Percentiles rank a stretch among this genome's conserved stretches.
Conservation (phyloP, 1,140 invertebrate species). For the Philotrypesis tridentata region DNA sequence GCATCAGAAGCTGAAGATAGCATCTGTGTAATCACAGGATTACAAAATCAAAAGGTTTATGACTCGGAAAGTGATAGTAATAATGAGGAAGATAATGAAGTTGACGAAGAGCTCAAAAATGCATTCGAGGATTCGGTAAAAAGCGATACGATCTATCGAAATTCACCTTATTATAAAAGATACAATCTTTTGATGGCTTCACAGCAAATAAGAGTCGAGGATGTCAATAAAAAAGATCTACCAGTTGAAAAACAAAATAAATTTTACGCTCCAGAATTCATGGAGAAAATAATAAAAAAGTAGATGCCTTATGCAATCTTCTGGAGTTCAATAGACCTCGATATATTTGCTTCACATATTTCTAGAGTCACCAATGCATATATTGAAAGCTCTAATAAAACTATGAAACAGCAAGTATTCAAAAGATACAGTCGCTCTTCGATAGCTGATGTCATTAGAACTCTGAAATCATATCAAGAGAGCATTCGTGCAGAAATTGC, state of each 20-base stretch:
- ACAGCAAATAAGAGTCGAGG: too few relatives aligned
- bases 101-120: too few relatives aligned
- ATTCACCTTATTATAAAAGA: not conserved
- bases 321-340: slow-evolving; percentile 25
- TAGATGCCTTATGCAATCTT: slow-evolving; percentile 39
- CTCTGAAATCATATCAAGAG: not conserved
- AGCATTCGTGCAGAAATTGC: not conserved
- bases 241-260: not conserved
- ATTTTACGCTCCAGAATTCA: slow-evolving; percentile 37
- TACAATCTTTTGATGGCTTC: not conserved
- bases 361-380: slow-evolving; percentile 35
- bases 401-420: slow-evolving; percentile 24
- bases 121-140: not conserved
- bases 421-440: not conserved
- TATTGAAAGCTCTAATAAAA: slow-evolving; percentile 31
- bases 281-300: slow-evolving; percentile 8
- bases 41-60: too few relatives aligned
- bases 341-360: slow-evolving; percentile 17
- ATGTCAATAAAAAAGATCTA: too few relatives aligned
- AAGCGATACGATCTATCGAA: not conserved
- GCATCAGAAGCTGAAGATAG: not conserved
- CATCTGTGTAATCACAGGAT: too few relatives aligned
- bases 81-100: not conserved
- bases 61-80: too few relatives aligned
- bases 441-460: not conserved